Evolutionary conservation across 2,888 invertebrate genomes (phyloP).

Genomic region (Pammene fasciana): DNA sequence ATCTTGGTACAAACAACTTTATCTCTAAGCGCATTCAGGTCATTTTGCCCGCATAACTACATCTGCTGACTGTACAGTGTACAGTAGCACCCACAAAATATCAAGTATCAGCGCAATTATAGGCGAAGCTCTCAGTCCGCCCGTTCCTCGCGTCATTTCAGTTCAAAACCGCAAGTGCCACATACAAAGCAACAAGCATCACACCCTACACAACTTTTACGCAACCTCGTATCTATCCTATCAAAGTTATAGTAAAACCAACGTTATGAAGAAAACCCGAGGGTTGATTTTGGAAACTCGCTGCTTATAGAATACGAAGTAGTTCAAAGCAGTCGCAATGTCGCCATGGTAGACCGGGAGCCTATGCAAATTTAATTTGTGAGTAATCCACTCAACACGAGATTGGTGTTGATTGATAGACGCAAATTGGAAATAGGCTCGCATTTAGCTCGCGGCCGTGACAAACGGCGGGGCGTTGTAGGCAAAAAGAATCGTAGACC

Average conservation of each 20-base stretch:
- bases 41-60: no score
- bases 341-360: conserved; percentile 63
- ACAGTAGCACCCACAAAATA: not conserved
- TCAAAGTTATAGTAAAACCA: not conserved
- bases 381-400: conserved; percentile 87
- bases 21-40: no score
- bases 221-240: not conserved
- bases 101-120: not conserved
- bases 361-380: conserved; percentile 88
- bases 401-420: conserved; percentile 88
- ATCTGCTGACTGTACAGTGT: no score
- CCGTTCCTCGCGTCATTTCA: conserved; percentile 22
- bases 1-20: no score
- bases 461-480: conserved; percentile 51
- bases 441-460: conserved; percentile 55
- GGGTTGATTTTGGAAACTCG: not conserved
- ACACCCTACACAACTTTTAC: not conserved
- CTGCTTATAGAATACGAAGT: not conserved
- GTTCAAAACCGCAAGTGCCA: conserved; percentile 12
- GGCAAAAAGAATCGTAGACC: conserved; percentile 47
- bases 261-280: not conserved
- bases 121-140: not conserved
- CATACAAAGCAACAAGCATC: conserved; percentile 26
- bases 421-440: conserved; percentile 86
- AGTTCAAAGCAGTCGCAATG: conserved; percentile 44